phyloP scores from a whole-genome alignment of 2,888 invertebrate genomes.

The Limenitis camilla region DNA sequence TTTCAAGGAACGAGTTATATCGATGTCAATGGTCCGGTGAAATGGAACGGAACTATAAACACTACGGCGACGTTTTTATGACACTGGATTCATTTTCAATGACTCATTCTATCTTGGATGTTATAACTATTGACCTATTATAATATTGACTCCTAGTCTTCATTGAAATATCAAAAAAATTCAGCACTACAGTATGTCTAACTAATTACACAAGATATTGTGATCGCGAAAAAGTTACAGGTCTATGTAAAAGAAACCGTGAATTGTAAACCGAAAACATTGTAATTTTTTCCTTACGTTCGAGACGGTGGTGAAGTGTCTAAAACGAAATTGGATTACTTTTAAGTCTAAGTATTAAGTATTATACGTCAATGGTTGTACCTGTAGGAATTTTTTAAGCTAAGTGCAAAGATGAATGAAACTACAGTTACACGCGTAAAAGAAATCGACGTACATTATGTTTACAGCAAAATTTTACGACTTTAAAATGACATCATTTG shows the following conservation, averaged over 20 bases:
- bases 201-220: too few relatives aligned
- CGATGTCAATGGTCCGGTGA: slow-evolving; percentile 57
- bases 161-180: too few relatives aligned
- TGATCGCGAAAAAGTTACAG: too few relatives aligned
- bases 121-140: neutral
- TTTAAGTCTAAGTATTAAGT: too few relatives aligned
- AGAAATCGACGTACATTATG: slow-evolving; percentile 28
- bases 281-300: too few relatives aligned
- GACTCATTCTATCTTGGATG: slow-evolving; percentile 42
- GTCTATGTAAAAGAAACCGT: too few relatives aligned
- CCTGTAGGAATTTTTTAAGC: slow-evolving; percentile 26
- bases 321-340: too few relatives aligned
- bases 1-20: slow-evolving; percentile 53
- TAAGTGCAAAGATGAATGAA: slow-evolving; percentile 30
- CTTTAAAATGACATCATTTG: slow-evolving; percentile 33
- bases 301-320: too few relatives aligned
- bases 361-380: too few relatives aligned
- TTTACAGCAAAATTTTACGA: slow-evolving; percentile 29
- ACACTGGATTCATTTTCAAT: slow-evolving; percentile 54
- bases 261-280: too few relatives aligned
- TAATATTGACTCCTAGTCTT: too few relatives aligned
- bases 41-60: slow-evolving; percentile 60
- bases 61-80: slow-evolving; percentile 56
- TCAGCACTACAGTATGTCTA: too few relatives aligned
- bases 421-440: slow-evolving; percentile 30